A percentile compares a stretch with the other conserved stretches of the same genome.
These are phyloP conservation scores for Indri indri DNA, from an alignment of 2,113 vertebrate genomes.

Conservation along the genomic window DNA sequence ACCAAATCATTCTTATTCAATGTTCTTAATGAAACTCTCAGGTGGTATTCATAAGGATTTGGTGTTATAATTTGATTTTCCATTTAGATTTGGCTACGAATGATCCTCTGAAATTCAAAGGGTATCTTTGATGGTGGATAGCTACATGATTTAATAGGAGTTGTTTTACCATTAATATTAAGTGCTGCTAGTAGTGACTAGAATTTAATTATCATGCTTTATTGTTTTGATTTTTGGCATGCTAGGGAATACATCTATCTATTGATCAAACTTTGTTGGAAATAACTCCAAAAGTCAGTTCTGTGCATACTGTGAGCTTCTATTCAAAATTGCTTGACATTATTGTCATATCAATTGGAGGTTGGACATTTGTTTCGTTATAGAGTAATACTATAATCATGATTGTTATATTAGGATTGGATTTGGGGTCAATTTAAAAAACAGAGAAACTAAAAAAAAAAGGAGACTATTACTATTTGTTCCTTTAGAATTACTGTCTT, in stretches of 20 bases:
- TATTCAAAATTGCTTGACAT: not conserved
- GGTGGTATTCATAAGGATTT: not conserved
- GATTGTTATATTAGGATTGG: not conserved
- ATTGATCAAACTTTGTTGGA: slow-evolving; percentile 2
- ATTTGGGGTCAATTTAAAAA: not conserved
- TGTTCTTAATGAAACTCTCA: not conserved
- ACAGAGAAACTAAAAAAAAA: not conserved
- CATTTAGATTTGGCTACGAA: not conserved
- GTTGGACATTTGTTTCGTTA: not conserved
- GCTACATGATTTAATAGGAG: slow-evolving; percentile 18
- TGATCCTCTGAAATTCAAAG: not conserved
- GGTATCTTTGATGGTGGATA: not conserved
- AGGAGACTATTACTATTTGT: not conserved
- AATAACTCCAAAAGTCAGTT: slow-evolving; percentile 1
- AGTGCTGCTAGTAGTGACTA: not conserved
- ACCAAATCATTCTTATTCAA: not conserved
- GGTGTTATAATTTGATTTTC: not conserved
- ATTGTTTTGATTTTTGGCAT: slow-evolving; percentile 32
- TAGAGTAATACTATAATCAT: not conserved
- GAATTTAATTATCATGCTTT: slow-evolving; percentile 39
- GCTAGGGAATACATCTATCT: not conserved
- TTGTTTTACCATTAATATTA: slow-evolving; percentile 44
- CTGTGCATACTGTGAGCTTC: not conserved
- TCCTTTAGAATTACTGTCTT: not conserved
- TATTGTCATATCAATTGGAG: not conserved